Evolutionary conservation across 2,797 vertebrate genomes (phyloP).

Genomic region (Notoglanidium macrostoma): DNA sequence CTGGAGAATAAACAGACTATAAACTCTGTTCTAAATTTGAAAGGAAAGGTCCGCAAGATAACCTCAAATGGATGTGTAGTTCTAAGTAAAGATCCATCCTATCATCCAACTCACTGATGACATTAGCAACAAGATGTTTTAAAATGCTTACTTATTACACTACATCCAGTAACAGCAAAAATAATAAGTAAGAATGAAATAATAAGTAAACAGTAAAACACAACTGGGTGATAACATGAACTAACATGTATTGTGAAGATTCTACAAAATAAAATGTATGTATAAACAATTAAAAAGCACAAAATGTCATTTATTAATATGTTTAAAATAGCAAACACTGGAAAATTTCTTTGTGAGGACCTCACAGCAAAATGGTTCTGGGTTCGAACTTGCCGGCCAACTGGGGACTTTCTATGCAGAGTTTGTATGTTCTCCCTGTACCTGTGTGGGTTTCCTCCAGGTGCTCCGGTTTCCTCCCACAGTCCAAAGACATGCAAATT

Average conservation of each 20-base stretch:
- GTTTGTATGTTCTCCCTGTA: no score
- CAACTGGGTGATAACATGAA: neutral
- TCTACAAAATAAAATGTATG: neutral
- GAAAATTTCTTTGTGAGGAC: neutral
- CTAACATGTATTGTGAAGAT: neutral
- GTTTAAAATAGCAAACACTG: neutral
- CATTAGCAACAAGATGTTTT: neutral
- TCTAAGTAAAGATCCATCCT: neutral
- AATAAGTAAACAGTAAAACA: neutral
- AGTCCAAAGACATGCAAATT: no score
- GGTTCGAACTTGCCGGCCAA: no score
- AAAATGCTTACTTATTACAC: neutral
- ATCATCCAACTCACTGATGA: neutral
- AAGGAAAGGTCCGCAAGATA: neutral
- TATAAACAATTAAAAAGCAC: neutral
- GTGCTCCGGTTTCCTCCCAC: no score
- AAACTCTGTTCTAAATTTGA: neutral
- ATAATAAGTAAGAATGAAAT: neutral
- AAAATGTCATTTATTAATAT: neutral
- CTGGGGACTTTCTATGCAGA: no score
- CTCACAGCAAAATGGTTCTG: no score
- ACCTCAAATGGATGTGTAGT: neutral
- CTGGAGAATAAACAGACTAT: slow-evolving; percentile 14
- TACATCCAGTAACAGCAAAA: neutral
- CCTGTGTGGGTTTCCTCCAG: no score